Evolutionary conservation across 2,797 vertebrate genomes (phyloP), one percentile per base, ranked within the genome.

Genomic region (Sebastes minor): DNA sequence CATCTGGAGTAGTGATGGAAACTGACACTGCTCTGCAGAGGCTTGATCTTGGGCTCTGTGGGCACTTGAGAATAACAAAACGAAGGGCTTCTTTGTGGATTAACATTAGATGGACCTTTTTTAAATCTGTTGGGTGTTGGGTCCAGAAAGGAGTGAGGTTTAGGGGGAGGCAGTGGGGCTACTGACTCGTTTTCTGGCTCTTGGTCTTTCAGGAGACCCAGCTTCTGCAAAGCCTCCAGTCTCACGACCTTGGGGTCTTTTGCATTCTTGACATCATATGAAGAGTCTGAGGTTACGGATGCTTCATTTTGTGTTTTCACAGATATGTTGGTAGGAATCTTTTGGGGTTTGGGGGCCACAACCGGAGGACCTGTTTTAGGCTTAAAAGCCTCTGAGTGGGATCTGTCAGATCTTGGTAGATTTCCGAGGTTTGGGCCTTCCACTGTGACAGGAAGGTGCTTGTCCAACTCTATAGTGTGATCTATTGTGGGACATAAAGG

Each of bases 181-280:
- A 23, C 65, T 1, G 22, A n/a, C 16, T 89, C 76, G 2, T 79
- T 76, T 30, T 87, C 70, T 4, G 55, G 35, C 66, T 94, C 85
- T 8, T 95, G 85, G 61, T 95, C 95, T 83, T 95, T 95, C 0
- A 96, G 86, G 10, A 99, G 96, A 7, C 98, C 98, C 4, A 99
- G 91, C 90, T 99, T 99, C 82, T 96, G 92, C 85, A 99, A 78
- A 0, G 98, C 98, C 60, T 99, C 97, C 73, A 84, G 80, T 18
- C 95, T 96, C 12, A 97, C 97, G 25, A 86, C 93, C 74, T 82
- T 87, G 11, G 95, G 91, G 55, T 95, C 91, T 2, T 61, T 74
- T 35, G 85, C 53, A 35, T 82, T 79, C 67, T 76, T 91, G 27
- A 91, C 76, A 62, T 35, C 35, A 30, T 75, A 30, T 5, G 85